A percentile compares a stretch with the other conserved stretches of the same genome.
Conservation (phyloP, 2,888 invertebrate species). For the Plagiodera versicolora region DNA sequence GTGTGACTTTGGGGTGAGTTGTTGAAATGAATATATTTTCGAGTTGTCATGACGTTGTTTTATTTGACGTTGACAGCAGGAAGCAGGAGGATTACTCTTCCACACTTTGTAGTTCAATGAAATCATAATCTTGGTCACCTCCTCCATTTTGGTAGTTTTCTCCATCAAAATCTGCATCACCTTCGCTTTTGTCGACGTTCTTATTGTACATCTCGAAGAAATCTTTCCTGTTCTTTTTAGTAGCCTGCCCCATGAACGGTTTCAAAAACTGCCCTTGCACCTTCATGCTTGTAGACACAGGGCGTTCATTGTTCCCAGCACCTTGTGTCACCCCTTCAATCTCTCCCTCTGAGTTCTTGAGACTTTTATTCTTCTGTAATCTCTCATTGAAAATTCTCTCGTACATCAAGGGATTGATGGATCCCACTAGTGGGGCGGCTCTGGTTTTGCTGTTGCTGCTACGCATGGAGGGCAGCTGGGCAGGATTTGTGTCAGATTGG, state of each 20-base stretch:
- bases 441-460: not conserved
- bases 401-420: constrained; percentile 39
- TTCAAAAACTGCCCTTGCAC: constrained; percentile 26
- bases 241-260: constrained; percentile 38
- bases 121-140: not conserved
- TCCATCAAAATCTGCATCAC: not conserved
- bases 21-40: too few species aligned
- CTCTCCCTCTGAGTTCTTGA: constrained; percentile 5
- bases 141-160: too few species aligned
- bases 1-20: too few species aligned
- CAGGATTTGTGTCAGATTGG: constrained; percentile 4
- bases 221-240: constrained; percentile 23
- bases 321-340: not conserved
- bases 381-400: constrained; percentile 38
- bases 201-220: constrained; percentile 19
- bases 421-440: constrained; percentile 32
- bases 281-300: constrained; percentile 24
- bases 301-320: not conserved
- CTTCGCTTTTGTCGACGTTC: not conserved
- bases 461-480: not conserved
- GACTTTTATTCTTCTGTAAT: constrained; percentile 19
- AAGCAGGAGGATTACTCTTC: too few species aligned
- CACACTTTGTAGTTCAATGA: not conserved
- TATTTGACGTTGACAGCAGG: too few species aligned
- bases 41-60: too few species aligned